Evolutionary conservation across 2,797 vertebrate genomes (phyloP), one percentile per base, ranked within the genome.

Genomic region (Esox lucius): DNA sequence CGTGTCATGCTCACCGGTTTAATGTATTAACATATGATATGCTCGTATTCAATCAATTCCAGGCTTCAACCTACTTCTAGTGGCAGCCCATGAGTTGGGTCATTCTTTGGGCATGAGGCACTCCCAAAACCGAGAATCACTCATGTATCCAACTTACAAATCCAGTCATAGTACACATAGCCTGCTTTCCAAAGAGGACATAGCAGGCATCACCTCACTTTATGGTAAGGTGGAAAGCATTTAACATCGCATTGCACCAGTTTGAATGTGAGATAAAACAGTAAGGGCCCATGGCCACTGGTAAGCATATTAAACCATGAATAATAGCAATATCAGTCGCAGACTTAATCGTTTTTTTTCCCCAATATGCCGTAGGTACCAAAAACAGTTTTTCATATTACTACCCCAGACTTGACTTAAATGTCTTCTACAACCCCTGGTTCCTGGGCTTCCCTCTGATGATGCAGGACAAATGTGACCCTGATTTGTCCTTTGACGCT

Each of bases 71-170:
- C 84, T 95, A 28, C 87, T 91, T 72, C 64, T 91, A 4, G 94
- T 95, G 51, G 94, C 94, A 71, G 91, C 90, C 24, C 94, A 95
- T 85, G 94, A 95, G 83, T 93, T 96, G 76, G 95, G 95, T 24
- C 95, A 96, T n/a, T 89, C 94, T 62, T 75, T 96, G 79, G 95
- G 95, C 33, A 86, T 96, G 33, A 93, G 88, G 33, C 94, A 95
- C 84, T 95, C 95, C 49, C 88, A 81, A 73, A 88, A 92, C 77
- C 92, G 91, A 4, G 75, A 87, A 17, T 94, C 94, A 1, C 83
- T 95, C 64, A 96, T 95, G 94, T 95, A 92, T 81, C 95, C 94
- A 0, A 92, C 81, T 22, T 95, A 95, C 85, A 93, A 78, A 78
- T 19, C 82, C 33, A 61, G 56, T 61, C 83, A 74, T 2, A 81